Evolutionary conservation across 2,113 vertebrate genomes (phyloP).

Genomic region (Uropsilus gracilis): DNA sequence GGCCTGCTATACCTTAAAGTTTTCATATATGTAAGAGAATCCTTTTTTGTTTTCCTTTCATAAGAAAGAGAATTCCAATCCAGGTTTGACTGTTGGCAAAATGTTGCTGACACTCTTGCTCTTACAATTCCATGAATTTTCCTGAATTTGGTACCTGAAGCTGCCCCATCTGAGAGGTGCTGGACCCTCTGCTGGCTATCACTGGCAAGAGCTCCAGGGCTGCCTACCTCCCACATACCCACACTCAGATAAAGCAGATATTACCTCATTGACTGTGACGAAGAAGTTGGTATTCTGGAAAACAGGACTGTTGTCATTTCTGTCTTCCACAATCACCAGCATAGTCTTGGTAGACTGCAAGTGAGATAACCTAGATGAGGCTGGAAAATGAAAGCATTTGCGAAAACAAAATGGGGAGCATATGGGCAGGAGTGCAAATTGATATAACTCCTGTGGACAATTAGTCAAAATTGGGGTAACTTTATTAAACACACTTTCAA

Average conservation of each 20-base stretch:
- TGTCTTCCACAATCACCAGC: constrained; percentile 78
- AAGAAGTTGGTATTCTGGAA: constrained; percentile 84
- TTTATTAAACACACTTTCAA: neutral
- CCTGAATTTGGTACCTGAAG: neutral
- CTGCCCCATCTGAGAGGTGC: neutral
- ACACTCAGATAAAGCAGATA: neutral
- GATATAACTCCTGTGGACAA: neutral
- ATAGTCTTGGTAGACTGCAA: neutral
- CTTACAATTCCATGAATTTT: neutral
- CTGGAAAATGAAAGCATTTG: neutral
- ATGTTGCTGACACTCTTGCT: neutral
- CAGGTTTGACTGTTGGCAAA: neutral
- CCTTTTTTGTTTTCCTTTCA: neutral
- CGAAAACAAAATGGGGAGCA: neutral
- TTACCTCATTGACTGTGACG: constrained; percentile 85
- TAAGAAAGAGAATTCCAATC: neutral
- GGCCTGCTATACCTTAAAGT: neutral
- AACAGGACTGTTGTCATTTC: constrained; percentile 88
- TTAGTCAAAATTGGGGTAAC: neutral
- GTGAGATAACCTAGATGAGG: neutral
- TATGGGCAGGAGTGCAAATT: neutral
- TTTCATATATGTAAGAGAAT: neutral
- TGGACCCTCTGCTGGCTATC: neutral
- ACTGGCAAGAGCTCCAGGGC: neutral
- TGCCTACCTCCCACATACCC: neutral